phyloP scores from a whole-genome alignment of 2,888 invertebrate species.

The Dynastes hyllus region DNA sequence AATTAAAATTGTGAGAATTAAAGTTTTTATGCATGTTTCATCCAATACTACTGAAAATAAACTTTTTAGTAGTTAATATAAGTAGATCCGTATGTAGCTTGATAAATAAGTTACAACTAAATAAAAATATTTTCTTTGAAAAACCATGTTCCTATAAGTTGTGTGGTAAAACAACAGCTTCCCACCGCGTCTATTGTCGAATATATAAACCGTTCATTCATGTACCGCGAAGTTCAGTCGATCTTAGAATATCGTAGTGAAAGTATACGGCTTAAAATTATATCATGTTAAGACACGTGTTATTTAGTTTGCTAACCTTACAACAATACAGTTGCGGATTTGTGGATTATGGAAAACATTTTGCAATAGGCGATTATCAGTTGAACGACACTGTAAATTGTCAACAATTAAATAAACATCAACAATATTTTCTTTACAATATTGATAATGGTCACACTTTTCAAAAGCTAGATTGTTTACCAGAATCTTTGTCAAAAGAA shows the following conservation, averaged over 20 bases:
- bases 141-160: neutral
- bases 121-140: slow-evolving; percentile 15
- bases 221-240: slow-evolving; percentile 30
- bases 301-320: slow-evolving; percentile 20
- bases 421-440: slow-evolving; percentile 34
- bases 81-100: neutral
- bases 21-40: no score
- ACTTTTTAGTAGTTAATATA: neutral
- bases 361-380: slow-evolving; percentile 3
- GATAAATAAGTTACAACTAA: neutral
- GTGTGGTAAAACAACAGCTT: neutral
- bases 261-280: slow-evolving; percentile 13
- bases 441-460: neutral
- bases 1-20: no score
- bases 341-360: neutral
- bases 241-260: slow-evolving; percentile 24
- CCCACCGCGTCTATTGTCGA: neutral
- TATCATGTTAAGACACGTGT: slow-evolving; percentile 31
- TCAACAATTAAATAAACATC: neutral
- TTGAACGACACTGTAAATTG: slow-evolving; percentile 26
- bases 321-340: slow-evolving; percentile 30
- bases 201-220: slow-evolving; percentile 34
- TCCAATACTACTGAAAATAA: no score
- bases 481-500: neutral
- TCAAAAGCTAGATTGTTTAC: slow-evolving; percentile 21